Percentiles rank a stretch among this genome's conserved stretches.
These are phyloP conservation scores for Dorcus hopei DNA, from an alignment of 2,888 invertebrate genomes.

Conservation along the genomic window DNA sequence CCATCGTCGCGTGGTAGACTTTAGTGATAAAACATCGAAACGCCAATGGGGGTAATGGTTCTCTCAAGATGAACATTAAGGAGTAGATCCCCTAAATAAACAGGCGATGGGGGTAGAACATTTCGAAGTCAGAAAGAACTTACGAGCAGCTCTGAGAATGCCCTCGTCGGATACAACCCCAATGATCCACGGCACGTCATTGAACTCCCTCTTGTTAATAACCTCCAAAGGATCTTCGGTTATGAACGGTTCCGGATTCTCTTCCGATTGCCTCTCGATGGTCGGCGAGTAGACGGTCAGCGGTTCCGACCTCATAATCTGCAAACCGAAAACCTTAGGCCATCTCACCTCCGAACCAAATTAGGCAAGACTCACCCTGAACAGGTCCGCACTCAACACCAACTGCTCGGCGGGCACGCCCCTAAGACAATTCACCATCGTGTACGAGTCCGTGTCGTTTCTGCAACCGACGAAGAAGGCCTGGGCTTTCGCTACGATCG, in stretches of 20 bases:
- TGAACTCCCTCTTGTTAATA: constrained; percentile 45
- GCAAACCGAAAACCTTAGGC: constrained; percentile 17
- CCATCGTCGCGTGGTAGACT: too few species aligned
- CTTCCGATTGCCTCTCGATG: constrained; percentile 42
- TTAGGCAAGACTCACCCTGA: constrained; percentile 42
- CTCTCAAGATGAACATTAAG: too few species aligned
- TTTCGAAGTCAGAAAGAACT: constrained; percentile 16
- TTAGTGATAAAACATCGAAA: too few species aligned
- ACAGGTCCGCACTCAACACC: constrained; percentile 46
- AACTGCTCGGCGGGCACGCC: constrained; percentile 44
- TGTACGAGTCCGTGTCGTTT: constrained; percentile 35
- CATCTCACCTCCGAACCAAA: too few species aligned
- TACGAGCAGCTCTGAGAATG: constrained; percentile 49
- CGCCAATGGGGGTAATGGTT: too few species aligned
- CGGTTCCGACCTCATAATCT: constrained; percentile 54
- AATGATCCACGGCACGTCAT: constrained; percentile 51
- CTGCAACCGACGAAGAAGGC: constrained; percentile 48
- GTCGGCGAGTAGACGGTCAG: constrained; percentile 50
- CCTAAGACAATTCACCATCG: constrained; percentile 48
- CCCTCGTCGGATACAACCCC: constrained; percentile 53
- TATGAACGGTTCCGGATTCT: constrained; percentile 49
- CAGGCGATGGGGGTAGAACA: too few species aligned
- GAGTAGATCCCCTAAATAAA: too few species aligned
- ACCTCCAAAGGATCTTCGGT: constrained; percentile 47
- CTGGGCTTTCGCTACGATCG: constrained; percentile 41